Conservation (phyloP, 1,140 invertebrate genomes). For the Calliopsis andreniformis region DNA sequence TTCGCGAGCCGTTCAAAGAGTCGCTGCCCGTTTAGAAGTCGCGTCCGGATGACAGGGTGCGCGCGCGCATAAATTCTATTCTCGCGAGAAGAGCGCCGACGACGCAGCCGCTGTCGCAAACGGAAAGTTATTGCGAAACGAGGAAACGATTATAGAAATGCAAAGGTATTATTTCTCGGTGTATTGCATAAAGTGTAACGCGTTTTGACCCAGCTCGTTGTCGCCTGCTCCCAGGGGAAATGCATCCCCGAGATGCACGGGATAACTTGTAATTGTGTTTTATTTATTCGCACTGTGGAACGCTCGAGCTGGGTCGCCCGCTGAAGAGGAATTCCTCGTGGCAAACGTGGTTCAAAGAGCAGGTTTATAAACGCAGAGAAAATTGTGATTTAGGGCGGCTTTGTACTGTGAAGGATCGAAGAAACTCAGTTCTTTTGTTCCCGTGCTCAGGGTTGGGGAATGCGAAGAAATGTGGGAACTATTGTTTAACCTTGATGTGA, state of each 20-base stretch:
- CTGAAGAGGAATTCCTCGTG: too few relatives aligned
- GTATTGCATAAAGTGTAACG: slow-evolving; percentile 61
- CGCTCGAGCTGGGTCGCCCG: too few relatives aligned
- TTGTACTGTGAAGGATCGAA: too few relatives aligned
- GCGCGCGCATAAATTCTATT: too few relatives aligned
- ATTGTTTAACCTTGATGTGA: too few relatives aligned
- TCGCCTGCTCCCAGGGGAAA: slow-evolving; percentile 27
- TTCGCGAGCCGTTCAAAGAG: background rate
- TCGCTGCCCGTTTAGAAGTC: background rate
- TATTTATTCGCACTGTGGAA: slow-evolving; percentile 25
- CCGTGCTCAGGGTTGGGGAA: too few relatives aligned
- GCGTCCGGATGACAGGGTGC: background rate
- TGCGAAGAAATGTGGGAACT: too few relatives aligned
- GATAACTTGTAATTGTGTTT: slow-evolving; percentile 47
- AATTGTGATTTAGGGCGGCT: too few relatives aligned
- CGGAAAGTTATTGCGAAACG: slow-evolving; percentile 63
- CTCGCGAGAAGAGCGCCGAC: slow-evolving; percentile 6
- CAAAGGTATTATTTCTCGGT: slow-evolving; percentile 59
- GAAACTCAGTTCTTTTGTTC: too few relatives aligned
- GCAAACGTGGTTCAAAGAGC: too few relatives aligned
- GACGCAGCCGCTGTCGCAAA: slow-evolving; percentile 31
- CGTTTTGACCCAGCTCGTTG: background rate
- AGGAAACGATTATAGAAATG: slow-evolving; percentile 71
- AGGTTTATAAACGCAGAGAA: too few relatives aligned
- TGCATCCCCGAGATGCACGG: slow-evolving; percentile 28